Evolutionary conservation across 2,113 vertebrate species (phyloP), one percentile per base, ranked within the genome.

Genomic region (Zosterops borbonicus): DNA sequence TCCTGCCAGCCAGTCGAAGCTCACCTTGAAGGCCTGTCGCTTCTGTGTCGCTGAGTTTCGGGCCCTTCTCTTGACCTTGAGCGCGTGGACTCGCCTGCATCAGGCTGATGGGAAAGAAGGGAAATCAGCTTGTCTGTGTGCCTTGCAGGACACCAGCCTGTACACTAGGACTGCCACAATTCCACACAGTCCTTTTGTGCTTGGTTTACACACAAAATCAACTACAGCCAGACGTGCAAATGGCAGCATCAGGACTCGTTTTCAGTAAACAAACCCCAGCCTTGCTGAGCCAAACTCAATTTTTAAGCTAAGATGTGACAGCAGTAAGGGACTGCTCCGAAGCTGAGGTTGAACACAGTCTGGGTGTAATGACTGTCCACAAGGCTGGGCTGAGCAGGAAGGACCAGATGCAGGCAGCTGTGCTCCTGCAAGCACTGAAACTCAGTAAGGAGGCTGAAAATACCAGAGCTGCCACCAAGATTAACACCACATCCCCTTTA

Each of bases 21-120:
- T 98, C 98, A 99, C 99, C 98, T 98, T 77, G 96, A 86, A 75
- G 98, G 96, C 84, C 98, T 99, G 86, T 98, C 97, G 56, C 97
- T 97, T 96, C 86, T 98, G 70, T 98, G 98, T 86, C 97, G 98
- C 85, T 98, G 98, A 91, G 97, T 68, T 84, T 99, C 98, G 4
- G 97, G 86, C 29, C 98, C 98, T 9, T 99, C 99, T 95, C 97
- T 98, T 56, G 98, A 97, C 94, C 98, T 97, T 47, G 98, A 97
- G 21, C 98, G 97, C 0, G 96, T 83, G 7, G 98, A 97, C 27
- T 99, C 98, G 0, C 86, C 87, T 42, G 88, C 46, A 35, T 97
- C 96, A 6, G 81, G 44, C 95, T 97, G 77, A 35, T 19, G 56
- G 64, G 64, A 83, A 83, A 94, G 50, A 80, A 75, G 17, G 46